phyloP scores from a whole-genome alignment of 2,797 vertebrate species.

The Fundulus diaphanus region DNA sequence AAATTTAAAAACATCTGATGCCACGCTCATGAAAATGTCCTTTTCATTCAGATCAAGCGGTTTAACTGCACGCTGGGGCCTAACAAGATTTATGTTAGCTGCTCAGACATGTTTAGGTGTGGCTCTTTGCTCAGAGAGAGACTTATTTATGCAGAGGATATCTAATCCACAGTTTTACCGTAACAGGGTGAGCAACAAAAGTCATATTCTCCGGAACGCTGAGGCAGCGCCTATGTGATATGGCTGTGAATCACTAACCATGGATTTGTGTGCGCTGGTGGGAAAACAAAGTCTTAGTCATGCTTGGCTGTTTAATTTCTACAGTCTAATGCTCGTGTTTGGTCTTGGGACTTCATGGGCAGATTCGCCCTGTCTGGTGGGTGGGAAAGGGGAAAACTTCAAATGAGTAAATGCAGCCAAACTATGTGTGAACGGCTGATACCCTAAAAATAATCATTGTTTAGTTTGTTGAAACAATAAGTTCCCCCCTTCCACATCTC shows the following conservation, averaged over 20 bases:
- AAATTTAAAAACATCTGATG: background rate
- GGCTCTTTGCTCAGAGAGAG: background rate
- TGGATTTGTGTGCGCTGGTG: constrained; percentile 27
- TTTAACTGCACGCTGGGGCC: background rate
- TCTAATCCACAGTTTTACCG: background rate
- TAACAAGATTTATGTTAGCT: background rate
- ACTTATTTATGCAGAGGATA: background rate
- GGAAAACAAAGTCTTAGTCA: constrained; percentile 32
- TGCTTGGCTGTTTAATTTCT: constrained; percentile 30
- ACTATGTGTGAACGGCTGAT: constrained; percentile 13
- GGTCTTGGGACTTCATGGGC: constrained; percentile 12
- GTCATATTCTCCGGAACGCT: background rate
- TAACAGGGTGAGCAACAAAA: background rate
- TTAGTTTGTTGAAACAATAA: background rate
- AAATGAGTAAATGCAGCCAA: constrained; percentile 17
- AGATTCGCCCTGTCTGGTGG: constrained; percentile 16
- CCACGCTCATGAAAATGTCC: background rate
- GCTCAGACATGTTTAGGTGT: background rate
- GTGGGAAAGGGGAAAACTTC: constrained; percentile 4
- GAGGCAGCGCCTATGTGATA: background rate
- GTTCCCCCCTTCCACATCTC: too few species aligned
- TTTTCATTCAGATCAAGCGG: background rate
- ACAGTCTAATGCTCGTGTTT: constrained; percentile 15
- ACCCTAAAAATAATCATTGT: constrained; percentile 7
- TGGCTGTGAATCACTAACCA: constrained; percentile 7